Evolutionary conservation across 2,113 vertebrate genomes (phyloP), one percentile per base, ranked within the genome.

Genomic region (Trogon surrucura): DNA sequence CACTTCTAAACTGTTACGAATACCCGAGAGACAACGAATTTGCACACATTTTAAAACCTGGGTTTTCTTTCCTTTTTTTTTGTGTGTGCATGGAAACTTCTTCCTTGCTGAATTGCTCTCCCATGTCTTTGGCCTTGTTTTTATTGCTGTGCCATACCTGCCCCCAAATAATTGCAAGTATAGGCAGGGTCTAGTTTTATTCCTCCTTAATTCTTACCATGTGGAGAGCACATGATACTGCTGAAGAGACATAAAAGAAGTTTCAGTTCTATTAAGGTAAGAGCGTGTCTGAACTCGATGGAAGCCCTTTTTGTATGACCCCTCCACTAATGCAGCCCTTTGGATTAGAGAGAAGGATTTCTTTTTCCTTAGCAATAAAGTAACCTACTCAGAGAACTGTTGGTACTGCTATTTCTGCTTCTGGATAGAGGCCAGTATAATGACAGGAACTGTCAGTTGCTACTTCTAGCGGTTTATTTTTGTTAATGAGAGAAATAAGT

Each of bases 11-110:
- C 45, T 66, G n/a, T 89, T 91, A 51, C 2, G 1, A 90, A 89
- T 58, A 73, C 87, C 67, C 75, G 58, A 34, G 87, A 86, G 95
- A 69, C 36, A 19, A 41, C 72, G 57, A 87, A 91, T 96, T 93
- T 96, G 50, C 53, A 91, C 86, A 61, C 23, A 29, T 93, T 89
- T 92, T 75, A 77, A 94, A 89, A 32, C 6, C 16, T 26, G 44
- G 2, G 2, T 54, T 92, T 80, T 77, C 29, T 65, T 67, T 44
- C 3, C 5, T 5, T 64, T 48, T 36, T 36, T 78, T 16, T 25
- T 44, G 20, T 48, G 3, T 14, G 13, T 62, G 7, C 20, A 0
- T 45, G 21, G 32, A 70, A 71, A 29, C 4, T 38, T 82, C 64
- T 70, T 44, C 23, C n/a, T 72, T 74, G 29, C 44, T 69, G 61